Base-by-base conservation (phyloP, 2,113 vertebrate genomes). In the Cololabis saira region DNA sequence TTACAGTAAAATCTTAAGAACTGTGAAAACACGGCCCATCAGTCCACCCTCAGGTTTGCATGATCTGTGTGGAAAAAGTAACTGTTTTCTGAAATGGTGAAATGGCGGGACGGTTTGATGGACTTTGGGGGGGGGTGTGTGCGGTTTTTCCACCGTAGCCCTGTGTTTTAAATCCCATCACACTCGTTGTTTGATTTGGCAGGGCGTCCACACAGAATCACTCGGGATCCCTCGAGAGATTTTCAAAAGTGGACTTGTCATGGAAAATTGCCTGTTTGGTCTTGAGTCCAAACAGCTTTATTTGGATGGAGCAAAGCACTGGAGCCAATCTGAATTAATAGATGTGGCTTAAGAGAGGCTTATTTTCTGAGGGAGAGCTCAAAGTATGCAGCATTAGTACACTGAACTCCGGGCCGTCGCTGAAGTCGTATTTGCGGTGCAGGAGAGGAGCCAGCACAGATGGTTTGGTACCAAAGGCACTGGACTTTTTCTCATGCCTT, bases 401-500 rank as follows among this genome's bases (percentile, higher is more conserved):
- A 55, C 65, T 44, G 63, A 69, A 76, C 76, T 86, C 76, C 4
- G 48, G 63, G 73, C 77, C 77, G 88, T 71, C 79, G 68, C 77
- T 53, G 70, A 37, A 78, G 78, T 82, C 16, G 64, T 82, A 78
- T 91, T 92, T 93, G 89, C 91, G 88, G 90, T 84, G 76, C 74
- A 90, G 91, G 88, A 88, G 91, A 90, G 92, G 82, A 91, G 93
- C 91, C 90, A 91, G 90, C 95, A 95, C 96, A 97, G 96, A 98
- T 97, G 96, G 95, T 95, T 86, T 75, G 91, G 92, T 92, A 92
- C 94, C 92, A 93, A 93, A 90, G 93, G 93, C 93, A 93, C 84
- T 91, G 88, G 92, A 93, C 93, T 95, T 94, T 96, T 97, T 97
- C 96, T 97, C 96, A 98, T 95, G 95, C 94, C 93, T 96, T 97